Percentiles rank a stretch among this genome's conserved stretches.
phyloP scores from a whole-genome alignment of 2,888 invertebrate genomes.

The Mechanitis mazaeus region DNA sequence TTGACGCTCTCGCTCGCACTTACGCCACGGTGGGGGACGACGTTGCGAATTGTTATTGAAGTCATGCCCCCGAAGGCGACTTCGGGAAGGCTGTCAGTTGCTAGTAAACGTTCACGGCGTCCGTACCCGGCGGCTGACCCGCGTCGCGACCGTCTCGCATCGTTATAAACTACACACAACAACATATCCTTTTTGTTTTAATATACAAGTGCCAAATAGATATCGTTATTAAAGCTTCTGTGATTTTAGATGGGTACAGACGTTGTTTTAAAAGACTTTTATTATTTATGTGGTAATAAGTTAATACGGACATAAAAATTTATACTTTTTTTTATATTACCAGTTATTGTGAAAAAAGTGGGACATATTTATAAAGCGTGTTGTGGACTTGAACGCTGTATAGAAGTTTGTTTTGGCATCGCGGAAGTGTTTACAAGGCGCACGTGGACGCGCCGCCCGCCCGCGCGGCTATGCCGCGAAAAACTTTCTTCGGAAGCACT shows the following conservation, averaged over 20 bases:
- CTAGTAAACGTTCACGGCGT: constrained; percentile 73
- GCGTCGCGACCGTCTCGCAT: constrained; percentile 52
- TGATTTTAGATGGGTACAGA: constrained; percentile 48
- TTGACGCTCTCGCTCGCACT: constrained; percentile 70
- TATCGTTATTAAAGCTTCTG: constrained; percentile 43
- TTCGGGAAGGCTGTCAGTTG: constrained; percentile 77
- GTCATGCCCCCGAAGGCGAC: constrained; percentile 77
- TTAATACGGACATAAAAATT: constrained; percentile 34
- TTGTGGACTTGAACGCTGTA: constrained; percentile 25
- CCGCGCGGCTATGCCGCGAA: constrained; percentile 71
- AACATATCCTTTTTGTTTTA: constrained; percentile 42
- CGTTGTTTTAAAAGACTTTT: constrained; percentile 39
- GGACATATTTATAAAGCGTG: constrained; percentile 11
- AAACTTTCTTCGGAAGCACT: constrained; percentile 69
- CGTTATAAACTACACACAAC: constrained; percentile 49
- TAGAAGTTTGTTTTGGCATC: constrained; percentile 32
- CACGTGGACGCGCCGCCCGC: constrained; percentile 64
- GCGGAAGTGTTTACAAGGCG: constrained; percentile 63
- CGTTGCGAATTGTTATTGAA: constrained; percentile 78
- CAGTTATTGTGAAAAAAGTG: constrained; percentile 19
- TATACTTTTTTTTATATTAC: constrained; percentile 45
- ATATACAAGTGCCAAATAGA: constrained; percentile 64
- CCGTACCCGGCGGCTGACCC: constrained; percentile 62
- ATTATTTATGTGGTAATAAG: constrained; percentile 42
- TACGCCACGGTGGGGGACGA: constrained; percentile 73